These are phyloP conservation scores for Noctua pronuba DNA, from an alignment of 2,888 invertebrate species.

Conservation along the genomic window DNA sequence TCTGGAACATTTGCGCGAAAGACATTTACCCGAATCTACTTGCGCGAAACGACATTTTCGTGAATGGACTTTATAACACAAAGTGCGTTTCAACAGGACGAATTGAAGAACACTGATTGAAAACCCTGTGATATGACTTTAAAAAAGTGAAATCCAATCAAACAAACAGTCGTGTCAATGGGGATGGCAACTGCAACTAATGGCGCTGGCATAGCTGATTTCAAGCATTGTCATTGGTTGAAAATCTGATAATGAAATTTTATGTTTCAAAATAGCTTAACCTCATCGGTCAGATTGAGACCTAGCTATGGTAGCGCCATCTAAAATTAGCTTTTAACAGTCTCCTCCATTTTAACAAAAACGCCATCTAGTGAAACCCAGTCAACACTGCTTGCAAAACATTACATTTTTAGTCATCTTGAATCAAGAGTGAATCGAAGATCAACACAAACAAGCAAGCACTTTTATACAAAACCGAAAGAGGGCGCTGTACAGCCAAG, in stretches of 20 bases:
- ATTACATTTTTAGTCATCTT: background rate
- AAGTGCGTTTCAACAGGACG: background rate
- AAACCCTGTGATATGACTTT: background rate
- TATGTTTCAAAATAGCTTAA: too few relatives aligned
- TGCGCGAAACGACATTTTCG: background rate
- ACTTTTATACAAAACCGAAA: background rate
- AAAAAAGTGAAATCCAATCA: background rate
- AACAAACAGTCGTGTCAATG: background rate
- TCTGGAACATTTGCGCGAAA: background rate
- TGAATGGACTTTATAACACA: background rate
- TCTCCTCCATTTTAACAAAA: too few relatives aligned
- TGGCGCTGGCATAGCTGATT: too few relatives aligned
- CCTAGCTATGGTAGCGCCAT: too few relatives aligned
- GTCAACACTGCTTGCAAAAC: background rate
- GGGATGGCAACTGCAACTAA: too few relatives aligned
- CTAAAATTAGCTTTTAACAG: too few relatives aligned
- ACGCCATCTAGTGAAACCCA: constrained; percentile 2
- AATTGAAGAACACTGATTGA: background rate
- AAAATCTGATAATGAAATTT: too few relatives aligned
- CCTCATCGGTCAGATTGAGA: too few relatives aligned
- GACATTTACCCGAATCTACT: background rate
- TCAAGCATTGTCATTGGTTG: too few relatives aligned
- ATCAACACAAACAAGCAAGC: background rate
- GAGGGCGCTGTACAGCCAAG: background rate
- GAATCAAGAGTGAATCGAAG: background rate